These are phyloP conservation scores for Cataglyphis albicans DNA, from an alignment of 2,888 invertebrate species.

Conservation along the genomic window DNA sequence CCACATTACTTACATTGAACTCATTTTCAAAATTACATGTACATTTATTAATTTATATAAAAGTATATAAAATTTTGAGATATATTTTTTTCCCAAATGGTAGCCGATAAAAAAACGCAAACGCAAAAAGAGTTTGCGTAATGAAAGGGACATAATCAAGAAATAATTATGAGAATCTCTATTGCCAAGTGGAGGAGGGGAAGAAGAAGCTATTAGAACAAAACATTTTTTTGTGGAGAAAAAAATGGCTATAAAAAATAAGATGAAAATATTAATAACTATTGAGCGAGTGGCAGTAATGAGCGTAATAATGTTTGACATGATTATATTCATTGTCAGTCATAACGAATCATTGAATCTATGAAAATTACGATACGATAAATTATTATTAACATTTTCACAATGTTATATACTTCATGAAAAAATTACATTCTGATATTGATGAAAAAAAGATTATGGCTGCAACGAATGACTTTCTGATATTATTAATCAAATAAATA, in stretches of 20 bases:
- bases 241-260: conserved; percentile 47
- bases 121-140: neutral
- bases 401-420: neutral
- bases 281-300: conserved; percentile 25
- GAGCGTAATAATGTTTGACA: conserved; percentile 26
- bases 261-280: conserved; percentile 47
- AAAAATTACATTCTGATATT: neutral
- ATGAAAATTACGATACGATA: neutral
- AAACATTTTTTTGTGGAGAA: conserved; percentile 28
- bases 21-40: neutral
- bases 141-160: conserved; percentile 11
- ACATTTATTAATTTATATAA: neutral
- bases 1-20: neutral
- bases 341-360: neutral
- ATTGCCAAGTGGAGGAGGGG: neutral
- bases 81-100: neutral
- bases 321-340: neutral
- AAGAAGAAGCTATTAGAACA: neutral
- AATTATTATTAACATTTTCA: conserved; percentile 6
- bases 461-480: neutral
- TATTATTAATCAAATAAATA: neutral
- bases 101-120: neutral
- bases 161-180: conserved; percentile 23
- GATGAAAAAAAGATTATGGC: neutral
- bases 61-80: neutral